Conservation (phyloP, 2,797 vertebrate species). For the Melanotaenia maccullochi region DNA sequence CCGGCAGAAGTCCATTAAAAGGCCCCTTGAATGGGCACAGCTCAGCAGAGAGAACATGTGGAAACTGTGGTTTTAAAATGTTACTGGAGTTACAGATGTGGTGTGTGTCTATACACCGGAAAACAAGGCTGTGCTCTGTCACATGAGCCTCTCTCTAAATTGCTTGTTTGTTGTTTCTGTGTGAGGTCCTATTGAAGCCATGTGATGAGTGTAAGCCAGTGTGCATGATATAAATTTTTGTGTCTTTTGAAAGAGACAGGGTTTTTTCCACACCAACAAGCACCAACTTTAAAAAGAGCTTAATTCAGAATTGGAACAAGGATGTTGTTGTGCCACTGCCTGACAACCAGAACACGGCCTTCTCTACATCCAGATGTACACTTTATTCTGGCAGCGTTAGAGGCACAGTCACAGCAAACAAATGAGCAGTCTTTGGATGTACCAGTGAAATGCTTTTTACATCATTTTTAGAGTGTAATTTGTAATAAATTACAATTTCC, state of each 20-base stretch:
- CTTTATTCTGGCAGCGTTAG: conserved; percentile 7
- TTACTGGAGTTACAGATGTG: conserved; percentile 30
- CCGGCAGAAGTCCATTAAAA: conserved; percentile 64
- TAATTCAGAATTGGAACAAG: conserved; percentile 35
- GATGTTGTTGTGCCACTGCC: conserved; percentile 33
- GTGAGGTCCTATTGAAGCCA: conserved; percentile 39
- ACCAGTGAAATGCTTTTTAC: not conserved
- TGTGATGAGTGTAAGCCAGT: conserved; percentile 47
- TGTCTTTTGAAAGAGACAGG: conserved; percentile 30
- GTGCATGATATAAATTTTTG: conserved; percentile 43
- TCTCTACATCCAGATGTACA: not conserved
- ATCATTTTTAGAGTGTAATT: conserved; percentile 1
- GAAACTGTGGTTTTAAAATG: conserved; percentile 49
- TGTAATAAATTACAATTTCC: not conserved
- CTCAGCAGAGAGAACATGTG: conserved; percentile 49
- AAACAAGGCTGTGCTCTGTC: conserved; percentile 27
- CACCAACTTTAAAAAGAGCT: conserved; percentile 16
- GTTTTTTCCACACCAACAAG: conserved; percentile 47
- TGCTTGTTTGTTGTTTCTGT: conserved; percentile 35
- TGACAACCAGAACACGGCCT: conserved; percentile 8
- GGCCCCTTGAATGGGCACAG: conserved; percentile 51
- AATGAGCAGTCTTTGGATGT: not conserved
- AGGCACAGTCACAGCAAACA: conserved; percentile 14
- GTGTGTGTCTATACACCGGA: not conserved
- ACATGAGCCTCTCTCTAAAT: conserved; percentile 51